phyloP scores from a whole-genome alignment of 2,113 vertebrate species.

The Podarcis cretensis region DNA sequence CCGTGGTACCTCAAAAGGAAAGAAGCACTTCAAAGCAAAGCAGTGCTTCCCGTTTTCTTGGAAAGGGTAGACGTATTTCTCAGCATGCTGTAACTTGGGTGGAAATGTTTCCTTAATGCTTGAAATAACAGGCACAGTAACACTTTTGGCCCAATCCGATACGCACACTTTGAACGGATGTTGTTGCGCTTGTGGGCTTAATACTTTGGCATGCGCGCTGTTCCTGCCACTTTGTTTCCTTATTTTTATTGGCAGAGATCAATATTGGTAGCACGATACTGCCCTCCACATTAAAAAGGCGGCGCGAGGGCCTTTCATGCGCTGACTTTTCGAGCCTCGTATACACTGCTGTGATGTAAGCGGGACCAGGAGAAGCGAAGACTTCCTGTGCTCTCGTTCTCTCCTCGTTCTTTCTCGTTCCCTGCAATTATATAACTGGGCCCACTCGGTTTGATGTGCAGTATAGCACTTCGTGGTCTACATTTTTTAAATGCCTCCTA shows the following conservation, averaged over 20 bases:
- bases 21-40: background rate
- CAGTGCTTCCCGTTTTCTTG: conserved; percentile 48
- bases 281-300: background rate
- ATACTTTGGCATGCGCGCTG: background rate
- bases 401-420: conserved; percentile 48
- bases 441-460: background rate
- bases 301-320: background rate
- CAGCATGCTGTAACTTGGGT: background rate
- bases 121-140: conserved; percentile 1
- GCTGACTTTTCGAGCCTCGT: background rate
- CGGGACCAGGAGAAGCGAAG: background rate
- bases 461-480: conserved; percentile 10
- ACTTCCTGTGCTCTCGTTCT: background rate
- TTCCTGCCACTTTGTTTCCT: conserved; percentile 4
- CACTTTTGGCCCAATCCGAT: background rate
- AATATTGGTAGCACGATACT: background rate
- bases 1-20: background rate
- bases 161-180: conserved; percentile 24
- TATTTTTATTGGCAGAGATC: background rate
- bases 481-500: conserved; percentile 30
- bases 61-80: background rate
- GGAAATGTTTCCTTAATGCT: background rate
- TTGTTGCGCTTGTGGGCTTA: background rate
- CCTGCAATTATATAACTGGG: conserved; percentile 25
- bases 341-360: background rate